These are phyloP conservation scores for Colistium nudipinnis DNA, from an alignment of 2,113 vertebrate species.

Conservation along the genomic window DNA sequence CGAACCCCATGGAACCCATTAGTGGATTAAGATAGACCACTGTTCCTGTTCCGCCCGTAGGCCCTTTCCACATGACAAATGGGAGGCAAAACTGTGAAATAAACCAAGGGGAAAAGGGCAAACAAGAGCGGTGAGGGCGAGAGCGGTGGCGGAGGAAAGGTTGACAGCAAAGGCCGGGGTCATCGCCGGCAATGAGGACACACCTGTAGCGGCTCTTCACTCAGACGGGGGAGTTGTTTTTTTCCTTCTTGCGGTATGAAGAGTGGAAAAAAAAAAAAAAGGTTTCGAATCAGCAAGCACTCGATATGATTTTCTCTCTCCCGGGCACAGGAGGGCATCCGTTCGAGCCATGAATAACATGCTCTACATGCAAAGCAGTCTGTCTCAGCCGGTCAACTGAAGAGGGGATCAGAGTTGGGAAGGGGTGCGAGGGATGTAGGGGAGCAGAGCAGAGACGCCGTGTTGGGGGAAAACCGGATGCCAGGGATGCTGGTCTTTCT, in stretches of 20 bases:
- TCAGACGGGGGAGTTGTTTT: background rate
- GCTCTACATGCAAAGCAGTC: slow-evolving; percentile 42
- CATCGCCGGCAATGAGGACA: background rate
- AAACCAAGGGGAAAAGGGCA: slow-evolving; percentile 62
- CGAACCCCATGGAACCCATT: slow-evolving; percentile 76
- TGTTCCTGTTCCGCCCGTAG: slow-evolving; percentile 60
- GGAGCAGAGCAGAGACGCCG: slow-evolving; percentile 22
- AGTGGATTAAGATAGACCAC: slow-evolving; percentile 73
- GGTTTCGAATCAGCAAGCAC: background rate
- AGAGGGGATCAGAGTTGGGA: slow-evolving; percentile 21
- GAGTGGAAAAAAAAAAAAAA: background rate
- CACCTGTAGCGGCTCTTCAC: slow-evolving; percentile 24
- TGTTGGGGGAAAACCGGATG: slow-evolving; percentile 13
- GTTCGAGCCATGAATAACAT: slow-evolving; percentile 30
- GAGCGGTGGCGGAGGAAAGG: slow-evolving; percentile 29
- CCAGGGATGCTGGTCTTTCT: slow-evolving; percentile 39
- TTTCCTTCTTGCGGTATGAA: background rate
- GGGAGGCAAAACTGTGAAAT: slow-evolving; percentile 46
- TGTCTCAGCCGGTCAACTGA: slow-evolving; percentile 31
- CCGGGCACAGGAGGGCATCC: slow-evolving; percentile 12
- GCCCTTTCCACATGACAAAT: slow-evolving; percentile 62
- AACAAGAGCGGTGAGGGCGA: slow-evolving; percentile 36
- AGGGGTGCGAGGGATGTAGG: slow-evolving; percentile 24
- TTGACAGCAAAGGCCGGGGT: slow-evolving; percentile 40
- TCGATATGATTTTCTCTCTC: slow-evolving; percentile 14